These are phyloP conservation scores for Sebastes variabilis DNA, from an alignment of 2,797 vertebrate species.

Conservation along the genomic window DNA sequence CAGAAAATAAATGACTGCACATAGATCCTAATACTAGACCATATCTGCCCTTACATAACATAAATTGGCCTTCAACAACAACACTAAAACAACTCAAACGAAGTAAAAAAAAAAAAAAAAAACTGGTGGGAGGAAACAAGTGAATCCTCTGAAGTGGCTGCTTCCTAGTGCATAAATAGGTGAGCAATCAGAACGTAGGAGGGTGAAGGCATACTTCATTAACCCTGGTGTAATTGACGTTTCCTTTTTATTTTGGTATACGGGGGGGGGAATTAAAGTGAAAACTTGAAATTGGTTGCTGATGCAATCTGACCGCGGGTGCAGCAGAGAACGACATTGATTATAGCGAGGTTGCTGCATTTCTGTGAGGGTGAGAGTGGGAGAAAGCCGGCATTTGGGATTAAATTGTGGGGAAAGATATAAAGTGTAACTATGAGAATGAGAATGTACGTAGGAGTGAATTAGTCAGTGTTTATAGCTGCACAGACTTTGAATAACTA, in stretches of 20 bases:
- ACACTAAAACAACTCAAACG: constrained; percentile 35
- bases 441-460: neutral
- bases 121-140: constrained; percentile 51
- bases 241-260: constrained; percentile 61
- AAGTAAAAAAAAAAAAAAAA: constrained; percentile 18
- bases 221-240: constrained; percentile 68
- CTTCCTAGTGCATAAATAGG: constrained; percentile 62
- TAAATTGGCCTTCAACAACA: constrained; percentile 2
- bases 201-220: constrained; percentile 71
- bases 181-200: constrained; percentile 66
- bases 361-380: constrained; percentile 8
- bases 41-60: constrained; percentile 15
- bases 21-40: constrained; percentile 1
- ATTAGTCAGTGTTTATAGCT: constrained; percentile 7
- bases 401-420: neutral
- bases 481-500: neutral
- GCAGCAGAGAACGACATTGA: constrained; percentile 40
- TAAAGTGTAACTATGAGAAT: neutral
- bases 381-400: neutral
- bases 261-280: constrained; percentile 26
- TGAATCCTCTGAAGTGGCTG: constrained; percentile 57
- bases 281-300: constrained; percentile 25
- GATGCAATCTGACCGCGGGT: constrained; percentile 46
- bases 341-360: constrained; percentile 25
- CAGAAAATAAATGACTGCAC: constrained; percentile 2